Evolutionary conservation across 2,797 vertebrate species (phyloP).

Genomic region (Sebastiscus tertius): DNA sequence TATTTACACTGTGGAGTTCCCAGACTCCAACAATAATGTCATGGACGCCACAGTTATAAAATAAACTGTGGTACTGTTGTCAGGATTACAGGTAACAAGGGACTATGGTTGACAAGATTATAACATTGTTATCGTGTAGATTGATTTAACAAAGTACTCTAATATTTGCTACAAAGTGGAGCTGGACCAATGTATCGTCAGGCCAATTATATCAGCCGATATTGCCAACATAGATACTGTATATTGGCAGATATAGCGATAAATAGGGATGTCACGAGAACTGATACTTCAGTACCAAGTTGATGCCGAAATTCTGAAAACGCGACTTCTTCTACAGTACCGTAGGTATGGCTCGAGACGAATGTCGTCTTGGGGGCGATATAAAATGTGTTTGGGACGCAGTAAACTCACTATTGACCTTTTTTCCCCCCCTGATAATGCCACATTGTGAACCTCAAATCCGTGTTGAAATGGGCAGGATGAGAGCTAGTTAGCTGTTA

Average conservation of each 20-base stretch:
- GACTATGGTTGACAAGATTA: neutral
- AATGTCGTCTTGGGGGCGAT: too few relatives aligned
- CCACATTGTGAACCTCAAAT: too few relatives aligned
- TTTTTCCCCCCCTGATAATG: too few relatives aligned
- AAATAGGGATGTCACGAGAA: neutral
- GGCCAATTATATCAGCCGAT: neutral
- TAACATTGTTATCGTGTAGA: fast-evolving
- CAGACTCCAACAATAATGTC: neutral
- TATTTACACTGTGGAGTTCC: neutral
- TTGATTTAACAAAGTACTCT: neutral
- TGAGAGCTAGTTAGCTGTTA: too few relatives aligned
- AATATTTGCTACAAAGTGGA: neutral
- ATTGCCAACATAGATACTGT: neutral
- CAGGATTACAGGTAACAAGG: neutral
- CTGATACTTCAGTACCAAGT: too few relatives aligned
- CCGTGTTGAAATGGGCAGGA: too few relatives aligned
- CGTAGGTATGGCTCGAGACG: too few relatives aligned
- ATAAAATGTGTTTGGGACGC: too few relatives aligned
- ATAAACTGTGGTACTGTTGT: neutral
- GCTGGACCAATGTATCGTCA: neutral
- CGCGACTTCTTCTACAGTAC: too few relatives aligned
- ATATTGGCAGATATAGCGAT: neutral
- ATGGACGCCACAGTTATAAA: neutral
- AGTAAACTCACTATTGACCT: too few relatives aligned
- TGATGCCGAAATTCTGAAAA: too few relatives aligned